phyloP scores from a whole-genome alignment of 2,888 invertebrate species.

The Stenoptilia bipunctidactyla region DNA sequence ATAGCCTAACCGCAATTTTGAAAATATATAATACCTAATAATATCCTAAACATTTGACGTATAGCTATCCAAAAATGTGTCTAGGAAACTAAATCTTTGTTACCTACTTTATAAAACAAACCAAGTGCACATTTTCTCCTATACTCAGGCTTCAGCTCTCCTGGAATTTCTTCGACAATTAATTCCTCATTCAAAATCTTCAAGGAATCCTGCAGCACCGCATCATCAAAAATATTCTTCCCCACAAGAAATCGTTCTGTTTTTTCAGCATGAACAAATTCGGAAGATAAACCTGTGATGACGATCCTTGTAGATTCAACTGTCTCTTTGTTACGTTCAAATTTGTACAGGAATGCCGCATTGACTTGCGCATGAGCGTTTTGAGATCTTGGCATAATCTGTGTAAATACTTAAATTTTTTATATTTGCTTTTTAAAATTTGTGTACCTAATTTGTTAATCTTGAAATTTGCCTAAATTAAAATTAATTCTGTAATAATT shows the following conservation, averaged over 20 bases:
- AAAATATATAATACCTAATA: no score
- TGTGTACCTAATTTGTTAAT: no score
- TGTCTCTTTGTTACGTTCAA: constrained; percentile 33
- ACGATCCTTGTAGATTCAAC: constrained; percentile 67
- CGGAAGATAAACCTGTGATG: constrained; percentile 67
- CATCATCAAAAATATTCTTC: constrained; percentile 49
- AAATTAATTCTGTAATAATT: no score
- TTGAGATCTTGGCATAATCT: constrained; percentile 81
- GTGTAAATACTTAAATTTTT: no score
- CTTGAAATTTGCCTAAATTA: no score
- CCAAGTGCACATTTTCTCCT: constrained; percentile 71
- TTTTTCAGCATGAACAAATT: constrained; percentile 69
- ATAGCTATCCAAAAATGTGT: no score
- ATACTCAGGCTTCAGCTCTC: constrained; percentile 71
- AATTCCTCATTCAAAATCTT: constrained; percentile 69
- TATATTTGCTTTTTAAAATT: no score
- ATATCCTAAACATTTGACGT: no score
- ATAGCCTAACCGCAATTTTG: no score
- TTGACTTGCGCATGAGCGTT: constrained; percentile 83
- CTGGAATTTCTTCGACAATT: constrained; percentile 64
- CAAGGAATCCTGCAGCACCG: constrained; percentile 62
- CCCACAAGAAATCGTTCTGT: constrained; percentile 61
- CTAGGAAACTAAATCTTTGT: background rate
- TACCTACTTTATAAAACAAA: constrained; percentile 75
- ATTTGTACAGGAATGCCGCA: constrained; percentile 76